Evolutionary conservation across 1,140 invertebrate species (phyloP), one percentile per base, ranked within the genome.

Genomic region (Diprion similis): DNA sequence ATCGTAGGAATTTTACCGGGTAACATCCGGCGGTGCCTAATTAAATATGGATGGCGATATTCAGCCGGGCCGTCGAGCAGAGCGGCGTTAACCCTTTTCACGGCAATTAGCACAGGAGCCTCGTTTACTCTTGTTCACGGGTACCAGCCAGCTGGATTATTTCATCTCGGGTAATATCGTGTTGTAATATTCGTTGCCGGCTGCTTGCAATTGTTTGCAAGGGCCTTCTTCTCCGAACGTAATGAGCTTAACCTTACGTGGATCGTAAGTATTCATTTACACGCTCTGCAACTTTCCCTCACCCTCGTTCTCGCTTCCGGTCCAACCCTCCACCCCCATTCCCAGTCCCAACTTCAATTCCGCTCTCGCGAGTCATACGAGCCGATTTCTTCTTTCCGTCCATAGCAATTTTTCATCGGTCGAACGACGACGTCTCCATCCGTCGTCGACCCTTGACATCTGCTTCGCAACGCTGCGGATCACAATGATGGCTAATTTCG

Each of bases 21-120:
- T 59, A 59, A 9, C 51, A 59, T 59, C 74, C 51, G 66, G 66
- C 19, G 71, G 66, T 70, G 77, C 73, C 83, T 86, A 83, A 86
- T 86, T 86, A 85, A 86, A 86, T 86, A 86, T 85, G 82, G 83
- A 85, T 84, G 80, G 84, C 80, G 82, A 85, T 85, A 85, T 84
- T 78, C 79, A 72, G 70, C 46, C 65, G 77, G 19, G 51, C 74
- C 71, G 66, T 69, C 64, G 75, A 64, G 67, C 75, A 73, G 76
- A 73, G 78, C 81, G 79, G 78, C 79, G 81, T 81, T 84, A 86
- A 86, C 84, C 83, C 82, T 86, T 85, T 84, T 83, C 82, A 80
- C 80, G 80, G 83, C 81, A 85, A 85, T 86, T 86, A 85, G 83
- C 81, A 84, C 81, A 78, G 78, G 78, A 79, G 82, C 82, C 81